Conservation (phyloP, 1,140 invertebrate genomes). For the silkworm (Bombyx mori) region DNA sequence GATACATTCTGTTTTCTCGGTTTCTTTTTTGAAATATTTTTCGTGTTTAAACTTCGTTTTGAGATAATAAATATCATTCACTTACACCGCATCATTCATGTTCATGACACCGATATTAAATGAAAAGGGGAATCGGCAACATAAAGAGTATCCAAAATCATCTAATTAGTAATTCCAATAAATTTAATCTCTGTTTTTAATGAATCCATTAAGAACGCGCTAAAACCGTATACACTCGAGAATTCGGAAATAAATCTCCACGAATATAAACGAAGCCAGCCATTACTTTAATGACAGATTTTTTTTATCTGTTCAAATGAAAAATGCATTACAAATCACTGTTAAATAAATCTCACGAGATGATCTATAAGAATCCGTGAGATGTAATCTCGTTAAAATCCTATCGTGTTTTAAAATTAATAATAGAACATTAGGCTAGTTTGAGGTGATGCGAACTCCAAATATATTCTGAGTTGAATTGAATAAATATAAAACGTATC, state of each 20-base stretch:
- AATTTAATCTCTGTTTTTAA: slow-evolving; percentile 9
- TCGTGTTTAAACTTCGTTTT: too few relatives aligned
- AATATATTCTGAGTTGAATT: too few relatives aligned
- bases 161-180: slow-evolving; percentile 1
- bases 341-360: slow-evolving; percentile 55
- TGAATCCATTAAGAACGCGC: slow-evolving; percentile 12
- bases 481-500: too few relatives aligned
- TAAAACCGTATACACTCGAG: slow-evolving; percentile 22
- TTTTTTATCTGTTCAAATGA: slow-evolving; percentile 44
- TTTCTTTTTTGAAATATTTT: background rate
- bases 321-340: slow-evolving; percentile 51
- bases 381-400: slow-evolving; percentile 57
- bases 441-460: background rate
- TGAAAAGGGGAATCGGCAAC: background rate
- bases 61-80: too few relatives aligned
- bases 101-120: too few relatives aligned
- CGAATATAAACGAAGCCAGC: slow-evolving; percentile 28
- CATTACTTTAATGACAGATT: slow-evolving; percentile 46
- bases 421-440: slow-evolving; percentile 22
- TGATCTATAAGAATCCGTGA: slow-evolving; percentile 55
- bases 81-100: too few relatives aligned
- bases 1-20: slow-evolving; percentile 9
- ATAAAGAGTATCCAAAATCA: background rate
- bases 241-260: slow-evolving; percentile 32
- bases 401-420: slow-evolving; percentile 59